These are phyloP conservation scores for Pelodytes ibericus DNA, from an alignment of 2,797 vertebrate genomes.

Conservation along the genomic window DNA sequence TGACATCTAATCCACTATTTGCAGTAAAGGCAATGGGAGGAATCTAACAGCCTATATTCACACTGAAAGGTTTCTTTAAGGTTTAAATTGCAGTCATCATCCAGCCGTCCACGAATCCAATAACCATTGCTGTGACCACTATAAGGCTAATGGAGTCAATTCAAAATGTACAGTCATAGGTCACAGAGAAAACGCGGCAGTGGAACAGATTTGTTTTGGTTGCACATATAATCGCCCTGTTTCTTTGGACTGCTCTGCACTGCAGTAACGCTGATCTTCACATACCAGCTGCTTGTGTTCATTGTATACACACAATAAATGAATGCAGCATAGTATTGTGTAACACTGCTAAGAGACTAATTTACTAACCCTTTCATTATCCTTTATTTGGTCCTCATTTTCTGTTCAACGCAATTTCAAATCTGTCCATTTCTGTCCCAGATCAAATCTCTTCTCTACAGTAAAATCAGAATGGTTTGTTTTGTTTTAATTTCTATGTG, in stretches of 20 bases:
- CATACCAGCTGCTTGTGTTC: background rate
- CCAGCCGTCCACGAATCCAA: conserved; percentile 15
- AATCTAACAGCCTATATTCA: background rate
- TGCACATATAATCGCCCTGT: conserved; percentile 21
- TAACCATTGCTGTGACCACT: conserved; percentile 19
- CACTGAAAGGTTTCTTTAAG: conserved; percentile 10
- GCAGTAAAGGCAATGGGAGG: background rate
- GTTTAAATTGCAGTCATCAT: conserved; percentile 31
- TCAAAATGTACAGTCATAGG: conserved; percentile 8
- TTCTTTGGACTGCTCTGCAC: conserved; percentile 5
- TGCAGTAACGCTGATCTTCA: background rate
- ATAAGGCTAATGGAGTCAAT: conserved; percentile 23
- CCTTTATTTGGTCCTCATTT: background rate
- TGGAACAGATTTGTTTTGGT: background rate
- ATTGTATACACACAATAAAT: background rate
- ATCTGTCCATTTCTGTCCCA: background rate
- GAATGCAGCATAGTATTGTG: background rate
- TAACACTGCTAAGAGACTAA: background rate
- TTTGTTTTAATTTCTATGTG: too few species aligned
- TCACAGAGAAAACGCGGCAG: conserved; percentile 16
- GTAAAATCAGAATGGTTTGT: too few species aligned
- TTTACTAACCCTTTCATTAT: background rate
- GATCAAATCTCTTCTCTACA: too few species aligned
- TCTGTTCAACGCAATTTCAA: background rate
- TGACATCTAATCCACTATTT: background rate